phyloP scores from a whole-genome alignment of 2,888 invertebrate species.

The Sturmia bella region DNA sequence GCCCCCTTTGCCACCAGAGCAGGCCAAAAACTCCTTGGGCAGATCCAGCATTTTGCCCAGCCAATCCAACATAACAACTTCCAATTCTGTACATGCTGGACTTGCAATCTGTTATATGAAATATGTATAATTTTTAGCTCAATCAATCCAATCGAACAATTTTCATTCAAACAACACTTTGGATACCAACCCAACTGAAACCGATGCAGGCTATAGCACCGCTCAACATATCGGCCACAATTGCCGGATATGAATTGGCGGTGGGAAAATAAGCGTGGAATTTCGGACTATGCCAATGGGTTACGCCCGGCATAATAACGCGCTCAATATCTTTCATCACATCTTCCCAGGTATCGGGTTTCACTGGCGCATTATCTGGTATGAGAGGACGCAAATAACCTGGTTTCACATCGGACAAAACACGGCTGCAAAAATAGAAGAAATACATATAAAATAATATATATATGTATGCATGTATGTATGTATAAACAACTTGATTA shows the following conservation, averaged over 20 bases:
- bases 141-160: background rate
- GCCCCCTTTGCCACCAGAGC: conserved; percentile 92
- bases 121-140: background rate
- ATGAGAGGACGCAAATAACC: conserved; percentile 95
- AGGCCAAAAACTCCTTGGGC: conserved; percentile 91
- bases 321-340: conserved; percentile 96
- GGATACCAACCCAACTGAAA: conserved; percentile 93
- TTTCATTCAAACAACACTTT: too few relatives aligned
- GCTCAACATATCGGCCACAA: conserved; percentile 96
- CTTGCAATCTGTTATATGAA: conserved; percentile 88
- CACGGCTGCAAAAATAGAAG: conserved; percentile 84
- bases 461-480: too few relatives aligned
- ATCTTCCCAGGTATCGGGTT: conserved; percentile 94
- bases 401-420: conserved; percentile 95
- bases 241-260: conserved; percentile 95
- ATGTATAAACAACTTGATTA: too few relatives aligned
- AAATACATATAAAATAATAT: background rate
- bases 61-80: conserved; percentile 98
- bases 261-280: conserved; percentile 98
- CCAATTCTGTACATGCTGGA: conserved; percentile 97
- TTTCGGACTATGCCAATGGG: conserved; percentile 97
- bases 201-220: conserved; percentile 98
- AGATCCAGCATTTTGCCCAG: conserved; percentile 95
- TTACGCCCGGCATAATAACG: conserved; percentile 98
- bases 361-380: conserved; percentile 91